Base-by-base conservation (phyloP, 2,797 vertebrate species). In the Esox lucius region DNA sequence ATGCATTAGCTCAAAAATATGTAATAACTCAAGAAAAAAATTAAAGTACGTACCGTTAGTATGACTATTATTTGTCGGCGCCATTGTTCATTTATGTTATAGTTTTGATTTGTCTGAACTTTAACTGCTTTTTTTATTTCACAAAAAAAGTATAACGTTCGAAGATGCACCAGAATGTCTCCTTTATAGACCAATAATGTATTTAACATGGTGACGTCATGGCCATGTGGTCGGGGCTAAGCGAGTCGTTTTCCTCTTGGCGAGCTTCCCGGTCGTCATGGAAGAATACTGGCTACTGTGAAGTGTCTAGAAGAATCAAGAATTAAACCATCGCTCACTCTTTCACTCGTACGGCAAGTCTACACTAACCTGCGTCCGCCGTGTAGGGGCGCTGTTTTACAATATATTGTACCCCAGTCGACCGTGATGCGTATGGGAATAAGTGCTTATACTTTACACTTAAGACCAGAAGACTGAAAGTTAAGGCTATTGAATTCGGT, bases 1-100 rank as follows among this genome's bases (percentile, higher is more conserved):
- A 46, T 39, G 19, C n/a, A 39, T 46, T 39, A 13, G 22, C 22
- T 4, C n/a, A 22, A 12, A 22, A 9, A 56, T n/a, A 56, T 22
- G 53, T 22, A 33, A 39, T 67, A 67, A 42, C 3, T n/a, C 17
- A 68, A 4, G 8, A 68, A 35, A 65, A 19, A 66, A 51, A 31
- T 12, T 15, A 24, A 2, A 26, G n/a, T 70, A 70, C 28, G 4
- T 71, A 71, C 69, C 69, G 28, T 19, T 71, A 2, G 33, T 33
- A 5, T 51, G 69, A 53, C 69, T 31, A 5, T 70, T 49, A 28
- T 31, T 71, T 17, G 28, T 71, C 49, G 28, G 69, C 51, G 49
- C 49, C 69, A 71, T 70, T 26, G 28, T 56, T 65, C 15, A 65
- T 35, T 35, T 65, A 35, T 33, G 26, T 8, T 17, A 33, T 16